These are phyloP conservation scores for Neoseiulus cucumeris DNA, from an alignment of 1,140 invertebrate species.

Conservation along the genomic window DNA sequence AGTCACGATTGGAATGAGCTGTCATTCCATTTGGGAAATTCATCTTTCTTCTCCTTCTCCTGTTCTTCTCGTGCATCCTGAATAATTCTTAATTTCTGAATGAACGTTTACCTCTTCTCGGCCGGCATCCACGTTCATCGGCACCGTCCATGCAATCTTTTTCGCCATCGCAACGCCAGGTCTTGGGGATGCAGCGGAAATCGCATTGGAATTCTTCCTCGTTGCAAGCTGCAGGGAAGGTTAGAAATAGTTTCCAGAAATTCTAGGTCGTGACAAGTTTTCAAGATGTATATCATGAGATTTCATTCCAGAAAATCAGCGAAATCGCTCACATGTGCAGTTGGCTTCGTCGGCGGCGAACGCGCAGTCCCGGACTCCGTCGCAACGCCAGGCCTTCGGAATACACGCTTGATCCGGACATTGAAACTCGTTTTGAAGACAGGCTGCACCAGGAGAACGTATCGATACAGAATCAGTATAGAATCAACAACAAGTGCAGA, in stretches of 20 bases:
- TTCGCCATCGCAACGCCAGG: conserved; percentile 28
- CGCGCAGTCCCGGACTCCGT: conserved; percentile 20
- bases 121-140: conserved; percentile 31
- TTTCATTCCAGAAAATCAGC: not conserved
- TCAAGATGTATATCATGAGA: not conserved
- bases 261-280: not conserved
- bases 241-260: conserved; percentile 3
- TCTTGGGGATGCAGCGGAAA: conserved; percentile 27
- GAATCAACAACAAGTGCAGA: no score
- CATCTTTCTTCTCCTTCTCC: no score
- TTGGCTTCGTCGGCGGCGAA: conserved; percentile 32
- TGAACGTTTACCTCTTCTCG: conserved; percentile 35
- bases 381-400: conserved; percentile 15
- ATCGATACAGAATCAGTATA: not conserved
- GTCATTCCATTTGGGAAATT: no score
- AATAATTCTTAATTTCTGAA: no score
- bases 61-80: no score
- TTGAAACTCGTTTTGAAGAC: conserved; percentile 17
- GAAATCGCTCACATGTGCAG: conserved; percentile 12
- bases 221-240: conserved; percentile 16
- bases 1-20: no score
- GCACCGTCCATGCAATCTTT: conserved; percentile 35
- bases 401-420: conserved; percentile 18
- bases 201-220: conserved; percentile 31
- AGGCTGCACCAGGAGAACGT: not conserved